Evolutionary conservation across 2,888 invertebrate genomes (phyloP), one percentile per base, ranked within the genome.

Genomic region (Heliconius ethilla): DNA sequence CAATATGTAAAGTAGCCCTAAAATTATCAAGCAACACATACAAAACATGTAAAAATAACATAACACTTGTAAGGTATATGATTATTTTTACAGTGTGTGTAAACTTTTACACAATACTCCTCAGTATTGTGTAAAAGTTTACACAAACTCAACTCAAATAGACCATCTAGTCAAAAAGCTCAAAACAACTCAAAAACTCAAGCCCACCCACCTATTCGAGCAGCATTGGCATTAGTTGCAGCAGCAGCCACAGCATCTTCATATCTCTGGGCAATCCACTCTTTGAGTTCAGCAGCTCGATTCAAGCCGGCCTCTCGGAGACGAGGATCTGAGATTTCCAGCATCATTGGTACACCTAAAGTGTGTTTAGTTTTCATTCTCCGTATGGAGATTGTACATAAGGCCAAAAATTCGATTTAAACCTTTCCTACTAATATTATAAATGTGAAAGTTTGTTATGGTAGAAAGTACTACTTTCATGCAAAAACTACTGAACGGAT

Each of bases 161-260:
- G 6, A 22, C 55, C n/a, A 22, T 2, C 9, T 10, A 66, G 9
- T 55, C 2, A 55, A 55, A 55, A 22, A 55, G 18, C 33, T 7
- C 33, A 33, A 33, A 33, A 33, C 29, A 51, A 18, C 55, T 55
- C 55, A 9, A 55, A 67, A 37, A 59, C n/a, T 25, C 13, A 25
- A 59, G 69, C 25, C 18, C 5, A 85, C 89, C 85, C 75, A 92
- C 92, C 92, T 10, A 90, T 83, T 40, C 83, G 84, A 45, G 78
- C 75, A 4, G 85, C 90, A 66, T 88, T 90, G 2, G 88, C 90
- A 66, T 88, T 90, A 3, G 88, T 90, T 0, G 92, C 92, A 18
- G 98, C 97, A 11, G 97, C 98, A 75, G 96, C 97, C 79, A 98
- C 97, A 2, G 98, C 98, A 91, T 98, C 97, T 86, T 98, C 97